These are phyloP conservation scores for Cettia cetti DNA, from an alignment of 2,113 vertebrate species.

Conservation along the genomic window DNA sequence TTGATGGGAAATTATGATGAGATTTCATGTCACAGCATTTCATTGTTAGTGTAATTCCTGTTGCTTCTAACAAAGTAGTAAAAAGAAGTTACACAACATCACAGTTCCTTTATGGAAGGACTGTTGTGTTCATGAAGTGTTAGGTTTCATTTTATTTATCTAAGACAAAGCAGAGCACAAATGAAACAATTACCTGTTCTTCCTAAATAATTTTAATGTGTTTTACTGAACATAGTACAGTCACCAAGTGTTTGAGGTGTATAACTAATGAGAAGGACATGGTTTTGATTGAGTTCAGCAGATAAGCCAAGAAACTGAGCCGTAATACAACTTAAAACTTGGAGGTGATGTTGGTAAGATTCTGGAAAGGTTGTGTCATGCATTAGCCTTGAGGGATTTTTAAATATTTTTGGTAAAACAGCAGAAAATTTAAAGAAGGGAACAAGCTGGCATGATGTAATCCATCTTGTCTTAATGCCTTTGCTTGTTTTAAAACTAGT, in stretches of 20 bases:
- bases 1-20: background rate
- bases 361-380: background rate
- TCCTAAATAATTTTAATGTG: background rate
- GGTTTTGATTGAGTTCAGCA: background rate
- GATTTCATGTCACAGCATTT: background rate
- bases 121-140: background rate
- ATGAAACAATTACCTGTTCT: background rate
- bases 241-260: background rate
- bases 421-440: background rate
- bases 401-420: background rate
- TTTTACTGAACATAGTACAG: background rate
- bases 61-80: background rate
- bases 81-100: background rate
- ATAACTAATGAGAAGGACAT: background rate
- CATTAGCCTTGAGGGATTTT: background rate
- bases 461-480: background rate
- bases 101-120: background rate
- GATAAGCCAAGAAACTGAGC: background rate
- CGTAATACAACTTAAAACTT: background rate
- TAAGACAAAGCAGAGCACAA: background rate
- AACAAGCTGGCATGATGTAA: background rate
- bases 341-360: background rate
- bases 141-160: background rate
- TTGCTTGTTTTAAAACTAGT: background rate
- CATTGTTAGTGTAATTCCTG: background rate